Base-by-base conservation (phyloP, 2,888 invertebrate genomes). In the Margaritifera margaritifera region DNA sequence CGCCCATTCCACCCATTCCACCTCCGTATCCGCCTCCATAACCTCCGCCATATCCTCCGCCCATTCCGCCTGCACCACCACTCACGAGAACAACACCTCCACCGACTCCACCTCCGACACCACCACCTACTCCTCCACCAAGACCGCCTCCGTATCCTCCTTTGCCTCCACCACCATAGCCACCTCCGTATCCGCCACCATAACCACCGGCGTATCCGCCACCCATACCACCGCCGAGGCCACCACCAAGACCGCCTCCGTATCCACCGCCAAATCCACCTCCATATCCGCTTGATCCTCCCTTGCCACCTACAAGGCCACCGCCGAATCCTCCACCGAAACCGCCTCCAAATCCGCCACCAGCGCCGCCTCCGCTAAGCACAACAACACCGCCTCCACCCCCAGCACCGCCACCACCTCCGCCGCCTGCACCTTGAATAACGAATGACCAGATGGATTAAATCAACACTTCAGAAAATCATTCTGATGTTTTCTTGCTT, bases 291-390 rank as follows among this genome's bases (percentile, higher is more conserved):
- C 31, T 20, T 20, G 11, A 11, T 22, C n/a, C 22, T 11, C 24
- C 15, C 11, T 11, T 0, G n/a, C 55, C 55, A 11, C 20, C 15
- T 4, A 42, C 61, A 31, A 61, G 24, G 20, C 61, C 61, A 22
- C 22, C 61, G 6, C 50, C 64, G 56, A 56, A 64, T 25, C 55
- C 56, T 42, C 22, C 22, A 22, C 19, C 31, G 15, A 22, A 42
- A 20, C 64, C 59, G 22, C 61, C 53, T 5, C 57, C 64, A 15
- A 55, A 25, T 64, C 64, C 64, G 19, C 55, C 25, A 64, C 55
- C 52, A 58, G 42, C 25, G 6, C 57, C 57, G 50, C 59, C 31
- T 25, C 65, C 52, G 58, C 65, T 27, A 18, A 31, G n/a, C 53
- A 62, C 67, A 62, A 53, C 62, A 59, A 22, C 64, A 42, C 42